A percentile compares a stretch with the other conserved stretches of the same genome.
Evolutionary conservation across 2,888 invertebrate species (phyloP).

Genomic region (Disparrhopalites patrizii): DNA sequence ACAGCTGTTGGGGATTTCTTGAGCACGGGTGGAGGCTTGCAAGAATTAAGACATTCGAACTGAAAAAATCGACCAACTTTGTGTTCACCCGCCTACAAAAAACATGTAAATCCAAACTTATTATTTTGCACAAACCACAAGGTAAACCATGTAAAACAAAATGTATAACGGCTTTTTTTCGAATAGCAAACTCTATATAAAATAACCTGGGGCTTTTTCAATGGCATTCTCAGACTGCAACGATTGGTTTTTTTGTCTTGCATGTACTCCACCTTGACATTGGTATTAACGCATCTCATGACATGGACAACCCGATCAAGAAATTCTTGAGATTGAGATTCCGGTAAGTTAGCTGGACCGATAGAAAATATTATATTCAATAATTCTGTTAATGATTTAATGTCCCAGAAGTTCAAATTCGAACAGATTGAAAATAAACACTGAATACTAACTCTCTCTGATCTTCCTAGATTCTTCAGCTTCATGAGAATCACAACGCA

Average conservation of each 20-base stretch:
- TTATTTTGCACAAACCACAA: background rate
- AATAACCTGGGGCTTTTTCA: slow-evolving; percentile 4
- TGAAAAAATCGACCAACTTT: background rate
- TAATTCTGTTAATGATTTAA: too few species aligned
- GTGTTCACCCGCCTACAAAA: background rate
- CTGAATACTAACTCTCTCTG: background rate
- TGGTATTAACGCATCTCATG: background rate
- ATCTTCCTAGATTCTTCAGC: background rate
- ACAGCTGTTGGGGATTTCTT: background rate
- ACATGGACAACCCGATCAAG: background rate
- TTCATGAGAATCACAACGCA: background rate
- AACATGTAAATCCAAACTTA: background rate
- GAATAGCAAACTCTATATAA: background rate
- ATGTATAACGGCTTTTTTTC: background rate
- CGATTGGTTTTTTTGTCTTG: background rate
- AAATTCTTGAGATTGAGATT: too few species aligned
- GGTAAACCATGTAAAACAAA: background rate
- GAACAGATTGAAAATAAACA: background rate
- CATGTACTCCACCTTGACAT: background rate
- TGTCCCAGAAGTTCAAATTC: background rate
- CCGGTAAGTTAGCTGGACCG: too few species aligned
- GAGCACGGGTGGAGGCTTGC: background rate
- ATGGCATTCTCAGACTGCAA: background rate
- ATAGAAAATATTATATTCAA: too few species aligned
- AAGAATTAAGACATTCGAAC: slow-evolving; percentile 12